Conservation (phyloP, 2,113 vertebrate species). For the Raja brachyura region DNA sequence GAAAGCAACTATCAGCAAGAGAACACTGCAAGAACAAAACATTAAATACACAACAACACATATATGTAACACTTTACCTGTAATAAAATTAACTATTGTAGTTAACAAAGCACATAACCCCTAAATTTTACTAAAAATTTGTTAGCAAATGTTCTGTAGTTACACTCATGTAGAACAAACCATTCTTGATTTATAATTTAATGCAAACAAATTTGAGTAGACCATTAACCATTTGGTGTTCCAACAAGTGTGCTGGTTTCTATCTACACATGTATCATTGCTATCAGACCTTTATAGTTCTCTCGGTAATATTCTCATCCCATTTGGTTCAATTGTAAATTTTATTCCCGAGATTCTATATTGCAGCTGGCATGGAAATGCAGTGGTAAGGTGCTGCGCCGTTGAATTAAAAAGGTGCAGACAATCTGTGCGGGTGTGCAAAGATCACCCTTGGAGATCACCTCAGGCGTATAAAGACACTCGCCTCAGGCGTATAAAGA, state of each 20-base stretch:
- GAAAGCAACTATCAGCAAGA: conserved; percentile 73
- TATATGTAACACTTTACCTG: background rate
- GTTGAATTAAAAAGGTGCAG: background rate
- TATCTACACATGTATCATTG: background rate
- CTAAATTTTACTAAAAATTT: background rate
- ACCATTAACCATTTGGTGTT: background rate
- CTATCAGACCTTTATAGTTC: no score
- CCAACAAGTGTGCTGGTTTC: background rate
- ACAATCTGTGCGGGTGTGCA: background rate
- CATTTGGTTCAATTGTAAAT: background rate
- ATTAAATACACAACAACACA: background rate
- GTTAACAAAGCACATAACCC: background rate
- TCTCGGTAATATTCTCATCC: background rate
- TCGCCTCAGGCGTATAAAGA: no score
- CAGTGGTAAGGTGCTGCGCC: no score
- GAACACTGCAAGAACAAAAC: conserved; percentile 57
- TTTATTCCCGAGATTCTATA: background rate
- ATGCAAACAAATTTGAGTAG: background rate
- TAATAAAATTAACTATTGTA: background rate
- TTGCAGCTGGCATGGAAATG: background rate
- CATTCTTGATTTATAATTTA: background rate
- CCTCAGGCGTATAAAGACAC: no score
- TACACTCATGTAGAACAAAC: background rate
- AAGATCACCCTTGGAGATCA: background rate
- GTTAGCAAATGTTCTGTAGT: background rate